Conservation (phyloP, 2,797 vertebrate species). For the Trachurus trachurus region DNA sequence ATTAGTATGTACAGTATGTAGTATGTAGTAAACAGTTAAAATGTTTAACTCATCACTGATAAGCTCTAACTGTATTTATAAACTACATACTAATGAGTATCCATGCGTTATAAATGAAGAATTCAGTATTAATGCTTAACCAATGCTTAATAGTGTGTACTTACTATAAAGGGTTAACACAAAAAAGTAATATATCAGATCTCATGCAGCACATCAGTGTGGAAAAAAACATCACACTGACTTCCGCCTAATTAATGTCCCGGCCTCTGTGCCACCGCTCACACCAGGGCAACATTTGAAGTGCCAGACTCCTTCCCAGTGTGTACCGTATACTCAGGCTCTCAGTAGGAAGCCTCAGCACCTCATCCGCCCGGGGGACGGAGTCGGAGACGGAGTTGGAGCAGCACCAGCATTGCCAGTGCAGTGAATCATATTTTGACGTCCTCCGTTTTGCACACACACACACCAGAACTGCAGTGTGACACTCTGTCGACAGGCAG, state of each 20-base stretch:
- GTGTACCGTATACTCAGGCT: constrained; percentile 1
- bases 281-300: constrained; percentile 14
- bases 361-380: constrained; percentile 9
- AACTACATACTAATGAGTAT: too few species aligned
- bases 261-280: not conserved
- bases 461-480: constrained; percentile 12
- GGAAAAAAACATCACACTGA: constrained; percentile 24
- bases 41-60: too few species aligned
- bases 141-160: too few species aligned
- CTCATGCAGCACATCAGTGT: not conserved
- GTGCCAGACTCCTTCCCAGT: constrained; percentile 24
- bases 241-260: constrained; percentile 42
- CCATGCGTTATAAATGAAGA: too few species aligned
- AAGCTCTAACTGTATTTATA: too few species aligned
- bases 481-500: constrained; percentile 35
- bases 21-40: too few species aligned
- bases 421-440: constrained; percentile 41
- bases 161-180: too few species aligned
- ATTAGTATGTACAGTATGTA: too few species aligned
- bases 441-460: constrained; percentile 20
- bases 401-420: constrained; percentile 6
- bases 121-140: too few species aligned
- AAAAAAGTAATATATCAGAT: not conserved
- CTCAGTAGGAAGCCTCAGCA: not conserved
- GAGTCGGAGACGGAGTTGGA: constrained; percentile 32